Evolutionary conservation across 2,113 vertebrate genomes (phyloP).

Genomic region (Hydrochoerus hydrochaeris): DNA sequence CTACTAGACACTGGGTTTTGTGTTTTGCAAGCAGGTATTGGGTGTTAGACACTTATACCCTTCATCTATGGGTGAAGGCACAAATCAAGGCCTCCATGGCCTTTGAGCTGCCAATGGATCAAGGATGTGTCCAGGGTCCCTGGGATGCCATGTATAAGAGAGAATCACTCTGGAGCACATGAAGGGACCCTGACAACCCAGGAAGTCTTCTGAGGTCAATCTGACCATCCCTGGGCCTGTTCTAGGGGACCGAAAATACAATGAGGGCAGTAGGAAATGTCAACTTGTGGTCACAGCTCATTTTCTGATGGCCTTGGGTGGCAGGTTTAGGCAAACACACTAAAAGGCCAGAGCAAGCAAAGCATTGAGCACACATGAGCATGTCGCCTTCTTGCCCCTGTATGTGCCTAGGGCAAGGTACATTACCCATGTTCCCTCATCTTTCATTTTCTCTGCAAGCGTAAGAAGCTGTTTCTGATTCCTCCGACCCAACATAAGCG

Average conservation of each 20-base stretch:
- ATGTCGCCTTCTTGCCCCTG: background rate
- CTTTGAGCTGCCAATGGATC: background rate
- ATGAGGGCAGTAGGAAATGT: background rate
- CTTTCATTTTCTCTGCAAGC: background rate
- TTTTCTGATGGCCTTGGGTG: background rate
- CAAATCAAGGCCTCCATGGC: background rate
- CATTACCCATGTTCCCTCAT: background rate
- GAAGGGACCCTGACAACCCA: background rate
- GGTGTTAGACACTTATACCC: background rate
- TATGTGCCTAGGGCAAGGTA: background rate
- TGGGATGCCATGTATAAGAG: background rate
- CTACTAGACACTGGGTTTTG: background rate
- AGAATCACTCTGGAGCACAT: background rate
- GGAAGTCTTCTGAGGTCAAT: background rate
- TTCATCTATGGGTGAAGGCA: background rate
- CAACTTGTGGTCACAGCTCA: background rate
- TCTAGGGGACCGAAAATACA: background rate
- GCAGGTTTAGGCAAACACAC: background rate
- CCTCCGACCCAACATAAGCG: background rate
- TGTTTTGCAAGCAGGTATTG: background rate
- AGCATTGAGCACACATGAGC: accelerated
- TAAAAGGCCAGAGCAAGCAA: background rate
- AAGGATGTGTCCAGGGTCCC: background rate
- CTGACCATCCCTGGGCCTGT: background rate
- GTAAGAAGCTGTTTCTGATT: background rate